Conservation (phyloP, 2,797 vertebrate genomes). For the Hypotaenidia okinawae region DNA sequence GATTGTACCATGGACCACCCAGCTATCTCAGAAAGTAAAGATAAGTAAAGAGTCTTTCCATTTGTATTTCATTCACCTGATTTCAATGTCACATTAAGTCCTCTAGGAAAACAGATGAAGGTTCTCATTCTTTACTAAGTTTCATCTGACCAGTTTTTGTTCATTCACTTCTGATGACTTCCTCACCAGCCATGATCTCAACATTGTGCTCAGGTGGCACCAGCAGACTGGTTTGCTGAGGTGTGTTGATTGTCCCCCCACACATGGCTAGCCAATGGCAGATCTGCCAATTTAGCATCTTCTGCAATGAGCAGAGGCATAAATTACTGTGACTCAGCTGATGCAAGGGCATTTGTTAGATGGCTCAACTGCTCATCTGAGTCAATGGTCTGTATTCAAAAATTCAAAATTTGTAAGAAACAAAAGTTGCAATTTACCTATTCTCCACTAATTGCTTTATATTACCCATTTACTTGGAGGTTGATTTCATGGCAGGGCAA, state of each 20-base stretch:
- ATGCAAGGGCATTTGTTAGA: neutral
- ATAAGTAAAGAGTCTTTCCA: neutral
- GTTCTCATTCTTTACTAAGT: neutral
- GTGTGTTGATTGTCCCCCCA: neutral
- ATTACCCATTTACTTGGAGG: neutral
- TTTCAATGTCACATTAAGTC: neutral
- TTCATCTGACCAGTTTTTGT: neutral
- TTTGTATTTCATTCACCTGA: neutral
- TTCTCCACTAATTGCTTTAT: neutral
- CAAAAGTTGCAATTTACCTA: neutral
- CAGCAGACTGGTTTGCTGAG: neutral
- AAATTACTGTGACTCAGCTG: neutral
- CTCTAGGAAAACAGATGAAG: neutral
- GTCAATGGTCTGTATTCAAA: neutral
- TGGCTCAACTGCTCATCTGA: neutral
- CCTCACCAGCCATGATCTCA: neutral
- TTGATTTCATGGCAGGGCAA: constrained; percentile 11
- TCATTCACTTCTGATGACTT: neutral
- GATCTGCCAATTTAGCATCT: neutral
- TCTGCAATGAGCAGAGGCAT: neutral
- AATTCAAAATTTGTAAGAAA: neutral
- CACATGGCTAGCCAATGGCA: neutral
- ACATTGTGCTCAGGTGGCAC: neutral
- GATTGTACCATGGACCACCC: neutral
- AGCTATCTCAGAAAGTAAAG: neutral